Percentiles rank a stretch among this genome's conserved stretches.
Conservation (phyloP, 2,888 invertebrate genomes). For the Cantharis lateralis region DNA sequence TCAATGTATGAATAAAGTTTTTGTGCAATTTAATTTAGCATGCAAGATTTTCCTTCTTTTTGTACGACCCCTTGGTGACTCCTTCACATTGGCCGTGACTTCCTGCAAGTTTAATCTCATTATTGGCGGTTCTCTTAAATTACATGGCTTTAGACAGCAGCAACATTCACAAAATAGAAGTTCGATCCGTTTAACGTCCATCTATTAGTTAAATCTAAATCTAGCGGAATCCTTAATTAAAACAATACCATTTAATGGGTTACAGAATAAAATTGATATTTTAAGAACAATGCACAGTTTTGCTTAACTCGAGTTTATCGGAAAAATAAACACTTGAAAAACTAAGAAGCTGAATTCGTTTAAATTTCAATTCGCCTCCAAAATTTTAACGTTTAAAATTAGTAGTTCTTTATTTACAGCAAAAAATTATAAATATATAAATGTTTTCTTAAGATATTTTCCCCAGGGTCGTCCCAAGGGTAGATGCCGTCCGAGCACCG, state of each 20-base stretch:
- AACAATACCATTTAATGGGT: not conserved
- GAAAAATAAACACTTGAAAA: not conserved
- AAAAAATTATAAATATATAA: too few species aligned
- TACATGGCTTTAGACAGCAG: conserved; percentile 8
- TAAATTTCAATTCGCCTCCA: not conserved
- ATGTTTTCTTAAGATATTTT: too few species aligned
- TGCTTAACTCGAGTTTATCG: not conserved
- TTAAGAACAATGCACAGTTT: not conserved
- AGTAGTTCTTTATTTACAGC: too few species aligned
- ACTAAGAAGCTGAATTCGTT: not conserved
- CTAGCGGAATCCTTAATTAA: not conserved
- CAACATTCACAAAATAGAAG: conserved; percentile 13
- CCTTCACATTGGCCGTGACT: conserved; percentile 24
- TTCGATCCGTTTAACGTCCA: conserved; percentile 15
- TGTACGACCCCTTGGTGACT: conserved; percentile 31
- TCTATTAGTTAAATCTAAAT: conserved; percentile 17
- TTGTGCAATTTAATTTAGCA: conserved; percentile 6
- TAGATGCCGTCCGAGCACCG: too few species aligned
- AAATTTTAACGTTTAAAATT: too few species aligned
- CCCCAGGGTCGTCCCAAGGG: too few species aligned
- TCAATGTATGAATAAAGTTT: conserved; percentile 10
- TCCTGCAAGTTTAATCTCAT: conserved; percentile 39
- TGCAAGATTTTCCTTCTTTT: conserved; percentile 30
- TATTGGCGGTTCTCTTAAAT: conserved; percentile 32
- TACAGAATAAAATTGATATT: not conserved